Evolutionary conservation across 2,888 invertebrate species (phyloP), one percentile per base, ranked within the genome.

Genomic region (Philereme transversata): DNA sequence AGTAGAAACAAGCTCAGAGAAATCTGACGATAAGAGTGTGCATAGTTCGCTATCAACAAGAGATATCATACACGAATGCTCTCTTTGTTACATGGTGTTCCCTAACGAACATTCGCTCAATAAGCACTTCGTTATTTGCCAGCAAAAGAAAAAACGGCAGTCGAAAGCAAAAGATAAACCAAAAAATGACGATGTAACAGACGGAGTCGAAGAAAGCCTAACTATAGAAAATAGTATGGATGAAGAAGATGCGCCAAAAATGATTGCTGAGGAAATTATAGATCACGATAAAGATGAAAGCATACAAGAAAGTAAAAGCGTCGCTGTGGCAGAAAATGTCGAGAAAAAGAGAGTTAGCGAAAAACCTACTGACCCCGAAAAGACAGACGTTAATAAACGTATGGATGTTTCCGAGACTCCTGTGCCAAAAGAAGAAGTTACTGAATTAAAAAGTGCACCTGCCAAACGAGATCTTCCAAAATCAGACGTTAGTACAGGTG

Each of bases 81-180:
- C 92, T 41, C 82, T 90, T 10, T 93, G 93, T 69, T 93, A 93
- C 66, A 93, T 93, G 92, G 93, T 93, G 3, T 93, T 93, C 71
- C 93, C 93, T 7, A 93, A 93, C 65, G 92, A 92, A 59, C 91
- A 92, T 74, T 92, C 93, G 0, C 71, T 93, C 7, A 92, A 81
- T 57, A 93, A 91, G 69, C 93, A 93, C 59, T 81, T 84, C 0
- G 71, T 83, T 5, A 80, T 83, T 65, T 93, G 93, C 71, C 83
- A 64, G 10, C 65, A 85, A 66, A 84, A 84, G 67, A 93, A 92
- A 71, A 92, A 88, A 73, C 83, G 82, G 11, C 88, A 89, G 66
- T 82, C 88, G 3, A 87, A 86, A 64, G 81, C 53, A 5, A 67
- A 78, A 51, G 65, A 72, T 5, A 78, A 82, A 53, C 65, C 73